phyloP scores from a whole-genome alignment of 2,888 invertebrate genomes.

The Pterobdella sp. region DNA sequence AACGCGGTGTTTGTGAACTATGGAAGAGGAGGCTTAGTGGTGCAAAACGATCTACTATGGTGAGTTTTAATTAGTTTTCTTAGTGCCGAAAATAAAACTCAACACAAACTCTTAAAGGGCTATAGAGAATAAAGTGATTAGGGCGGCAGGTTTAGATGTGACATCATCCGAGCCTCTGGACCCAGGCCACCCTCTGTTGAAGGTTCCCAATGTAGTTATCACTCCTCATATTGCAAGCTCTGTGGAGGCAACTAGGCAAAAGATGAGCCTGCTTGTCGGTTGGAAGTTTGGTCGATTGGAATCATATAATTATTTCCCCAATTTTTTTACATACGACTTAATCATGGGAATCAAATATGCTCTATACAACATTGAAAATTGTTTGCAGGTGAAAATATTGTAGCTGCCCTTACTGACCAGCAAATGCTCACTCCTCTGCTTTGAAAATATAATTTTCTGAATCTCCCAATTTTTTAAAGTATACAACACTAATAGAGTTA shows the following conservation, averaged over 20 bases:
- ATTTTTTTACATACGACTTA: too few species aligned
- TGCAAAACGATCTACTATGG: conserved; percentile 62
- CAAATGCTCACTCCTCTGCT: not conserved
- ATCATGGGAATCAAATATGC: too few species aligned
- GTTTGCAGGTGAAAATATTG: conserved; percentile 2
- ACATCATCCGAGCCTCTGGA: conserved; percentile 84
- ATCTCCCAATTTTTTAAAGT: too few species aligned
- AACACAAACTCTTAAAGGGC: too few species aligned
- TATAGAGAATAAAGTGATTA: conserved; percentile 57
- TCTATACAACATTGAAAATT: too few species aligned
- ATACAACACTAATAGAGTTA: too few species aligned
- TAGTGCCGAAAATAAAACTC: too few species aligned
- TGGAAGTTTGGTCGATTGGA: too few species aligned
- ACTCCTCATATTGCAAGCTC: conserved; percentile 82
- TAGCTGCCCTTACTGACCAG: not conserved
- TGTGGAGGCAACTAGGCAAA: conserved; percentile 65
- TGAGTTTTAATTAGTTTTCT: too few species aligned
- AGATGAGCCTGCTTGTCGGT: conserved; percentile 70
- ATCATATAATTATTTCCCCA: too few species aligned
- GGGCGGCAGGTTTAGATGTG: conserved; percentile 82
- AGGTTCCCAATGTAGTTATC: conserved; percentile 71
- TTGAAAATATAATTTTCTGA: too few species aligned
- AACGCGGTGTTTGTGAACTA: conserved; percentile 79
- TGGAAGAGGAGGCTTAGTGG: conserved; percentile 58
- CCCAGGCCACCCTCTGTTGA: conserved; percentile 65